Percentiles rank a stretch among this genome's conserved stretches.
phyloP scores from a whole-genome alignment of 2,113 vertebrate genomes.

The Bos taurus region DNA sequence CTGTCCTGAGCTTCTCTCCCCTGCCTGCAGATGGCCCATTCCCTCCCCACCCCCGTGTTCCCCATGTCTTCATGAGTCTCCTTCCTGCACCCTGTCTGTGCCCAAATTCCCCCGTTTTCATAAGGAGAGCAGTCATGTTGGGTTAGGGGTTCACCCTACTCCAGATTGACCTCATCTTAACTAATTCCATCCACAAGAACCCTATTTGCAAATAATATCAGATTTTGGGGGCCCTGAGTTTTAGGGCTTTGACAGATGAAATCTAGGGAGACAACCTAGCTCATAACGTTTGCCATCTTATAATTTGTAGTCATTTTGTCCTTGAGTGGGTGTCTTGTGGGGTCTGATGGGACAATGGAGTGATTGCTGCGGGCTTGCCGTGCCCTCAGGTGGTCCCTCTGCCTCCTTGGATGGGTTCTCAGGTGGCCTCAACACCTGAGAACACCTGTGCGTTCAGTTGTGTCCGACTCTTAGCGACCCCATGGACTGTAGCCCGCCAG shows the following conservation, averaged over 20 bases:
- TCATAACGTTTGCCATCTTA: not conserved
- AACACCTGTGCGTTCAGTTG: not conserved
- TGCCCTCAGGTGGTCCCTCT: not conserved
- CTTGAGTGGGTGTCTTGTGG: not conserved
- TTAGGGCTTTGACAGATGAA: not conserved
- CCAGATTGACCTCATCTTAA: not conserved
- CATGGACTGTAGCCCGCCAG: not conserved
- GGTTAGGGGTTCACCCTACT: not conserved
- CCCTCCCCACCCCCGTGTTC: not conserved
- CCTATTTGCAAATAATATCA: not conserved
- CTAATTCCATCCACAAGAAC: not conserved
- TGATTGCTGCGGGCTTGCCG: accelerated
- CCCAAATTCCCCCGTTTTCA: not conserved
- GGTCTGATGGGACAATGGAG: not conserved
- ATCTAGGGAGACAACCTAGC: not conserved
- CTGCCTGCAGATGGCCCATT: not conserved
- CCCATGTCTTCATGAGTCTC: not conserved
- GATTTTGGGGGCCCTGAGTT: not conserved
- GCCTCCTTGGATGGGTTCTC: not conserved
- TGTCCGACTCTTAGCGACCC: not conserved
- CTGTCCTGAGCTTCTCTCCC: not conserved
- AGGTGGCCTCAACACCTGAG: not conserved
- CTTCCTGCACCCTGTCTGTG: not conserved
- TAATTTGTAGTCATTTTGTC: not conserved
- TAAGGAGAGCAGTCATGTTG: not conserved